Evolutionary conservation across 2,113 vertebrate genomes (phyloP).

Genomic region (Tonatia bakeri): DNA sequence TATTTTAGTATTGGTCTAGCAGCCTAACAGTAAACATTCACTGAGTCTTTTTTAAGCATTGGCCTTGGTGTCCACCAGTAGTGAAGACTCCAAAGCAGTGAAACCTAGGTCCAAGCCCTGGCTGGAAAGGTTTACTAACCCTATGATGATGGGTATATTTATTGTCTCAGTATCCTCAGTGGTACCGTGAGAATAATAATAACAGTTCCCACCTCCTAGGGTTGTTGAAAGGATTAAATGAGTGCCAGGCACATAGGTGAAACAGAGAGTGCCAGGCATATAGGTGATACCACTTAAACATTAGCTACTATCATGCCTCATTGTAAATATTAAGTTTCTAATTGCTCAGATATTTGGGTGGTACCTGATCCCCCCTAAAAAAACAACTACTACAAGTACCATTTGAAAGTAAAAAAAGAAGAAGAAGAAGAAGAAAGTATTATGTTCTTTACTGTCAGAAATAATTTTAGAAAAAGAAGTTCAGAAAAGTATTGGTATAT

Average conservation of each 20-base stretch:
- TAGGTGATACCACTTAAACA: not conserved
- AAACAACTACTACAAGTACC: not conserved
- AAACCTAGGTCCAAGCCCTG: not conserved
- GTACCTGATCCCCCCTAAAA: not conserved
- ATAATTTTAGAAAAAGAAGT: slow-evolving; percentile 37
- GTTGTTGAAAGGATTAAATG: not conserved
- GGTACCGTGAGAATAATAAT: not conserved
- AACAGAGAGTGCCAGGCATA: not conserved
- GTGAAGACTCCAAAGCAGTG: not conserved
- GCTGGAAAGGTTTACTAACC: not conserved
- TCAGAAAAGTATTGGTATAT: slow-evolving; percentile 46
- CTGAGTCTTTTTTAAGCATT: not conserved
- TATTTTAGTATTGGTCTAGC: not conserved
- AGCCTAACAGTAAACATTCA: not conserved
- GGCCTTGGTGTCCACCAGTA: not conserved
- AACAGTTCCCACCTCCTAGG: not conserved
- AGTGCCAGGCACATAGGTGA: not conserved
- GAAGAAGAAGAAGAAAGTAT: not conserved
- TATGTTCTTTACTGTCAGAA: slow-evolving; percentile 27
- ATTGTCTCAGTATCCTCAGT: not conserved
- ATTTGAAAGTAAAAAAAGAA: not conserved
- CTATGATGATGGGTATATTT: not conserved
- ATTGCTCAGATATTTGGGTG: not conserved
- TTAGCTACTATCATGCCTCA: not conserved
- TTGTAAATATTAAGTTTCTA: not conserved